These are phyloP conservation scores for Megaustenia siamemsis DNA, from an alignment of 2,888 invertebrate species.

Conservation along the genomic window DNA sequence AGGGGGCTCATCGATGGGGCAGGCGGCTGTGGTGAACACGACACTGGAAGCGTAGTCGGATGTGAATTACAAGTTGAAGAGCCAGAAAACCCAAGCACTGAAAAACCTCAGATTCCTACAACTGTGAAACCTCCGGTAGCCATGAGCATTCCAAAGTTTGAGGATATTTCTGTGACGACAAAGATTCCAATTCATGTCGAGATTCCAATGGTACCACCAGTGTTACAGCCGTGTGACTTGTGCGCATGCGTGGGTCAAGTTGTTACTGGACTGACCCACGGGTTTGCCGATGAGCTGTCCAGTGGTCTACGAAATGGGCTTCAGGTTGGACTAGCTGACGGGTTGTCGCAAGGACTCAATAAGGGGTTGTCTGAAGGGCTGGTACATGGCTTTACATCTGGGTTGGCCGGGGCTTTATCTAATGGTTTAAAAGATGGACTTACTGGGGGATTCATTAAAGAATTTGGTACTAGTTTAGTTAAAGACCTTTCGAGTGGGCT, in stretches of 20 bases:
- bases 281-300: background rate
- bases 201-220: background rate
- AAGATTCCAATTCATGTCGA: no score
- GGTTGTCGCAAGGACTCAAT: background rate
- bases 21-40: background rate
- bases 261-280: background rate
- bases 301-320: background rate
- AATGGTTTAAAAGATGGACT: background rate
- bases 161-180: background rate
- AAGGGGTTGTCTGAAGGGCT: slow-evolving; percentile 10
- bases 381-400: background rate
- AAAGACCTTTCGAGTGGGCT: background rate
- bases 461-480: background rate
- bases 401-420: background rate
- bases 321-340: background rate
- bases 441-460: background rate
- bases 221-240: background rate
- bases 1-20: background rate
- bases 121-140: no score
- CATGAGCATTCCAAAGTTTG: background rate
- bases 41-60: background rate
- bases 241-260: background rate
- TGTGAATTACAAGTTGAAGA: background rate
- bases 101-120: background rate
- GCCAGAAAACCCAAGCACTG: background rate